Evolutionary conservation across 2,113 vertebrate genomes (phyloP), one percentile per base, ranked within the genome.

Genomic region (Agapornis roseicollis): DNA sequence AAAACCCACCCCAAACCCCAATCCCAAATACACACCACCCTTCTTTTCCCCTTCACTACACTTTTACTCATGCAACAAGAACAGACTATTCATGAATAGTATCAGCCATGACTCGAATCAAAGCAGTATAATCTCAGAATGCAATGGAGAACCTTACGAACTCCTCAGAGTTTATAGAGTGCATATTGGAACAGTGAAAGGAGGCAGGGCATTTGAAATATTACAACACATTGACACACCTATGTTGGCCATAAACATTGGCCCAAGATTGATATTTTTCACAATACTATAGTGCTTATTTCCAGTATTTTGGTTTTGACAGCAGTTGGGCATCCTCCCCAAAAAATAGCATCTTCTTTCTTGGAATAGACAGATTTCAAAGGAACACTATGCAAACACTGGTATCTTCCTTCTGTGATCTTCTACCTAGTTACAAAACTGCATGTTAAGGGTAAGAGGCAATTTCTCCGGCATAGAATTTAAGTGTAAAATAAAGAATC

Each of bases 161-260:
- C 37, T 52, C 37, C 4, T 35, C 15, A 19, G 64, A 44, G 79
- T 64, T 70, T 53, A 71, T 7, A 85, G 46, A 28, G 27, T 27
- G 13, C 2, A 0, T 14, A 35, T 17, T 0, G 0, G 33, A 72
- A 58, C 52, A 68, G 56, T 47, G 37, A 50, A 80, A 65, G 39
- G 49, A 80, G 0, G 0, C 6, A 52, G 17, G 24, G 17, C 50
- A 53, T 52, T 33, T 49, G 28, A 82, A 79, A 88, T 69, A 42
- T 17, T 69, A 29, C 56, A 71, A 35, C 49, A 46, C 12, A 11
- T 0, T 49, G 17, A 71, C 1, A 5, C 49, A 52, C 41, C 47
- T 94, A 39, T 52, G 39, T 25, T 0, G 0, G 66, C 19, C 58
- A 79, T 46, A 82, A 97, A 91, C 49, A 61, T 9, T 80, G 81